Evolutionary conservation across 2,113 vertebrate genomes (phyloP).

Genomic region (human): DNA sequence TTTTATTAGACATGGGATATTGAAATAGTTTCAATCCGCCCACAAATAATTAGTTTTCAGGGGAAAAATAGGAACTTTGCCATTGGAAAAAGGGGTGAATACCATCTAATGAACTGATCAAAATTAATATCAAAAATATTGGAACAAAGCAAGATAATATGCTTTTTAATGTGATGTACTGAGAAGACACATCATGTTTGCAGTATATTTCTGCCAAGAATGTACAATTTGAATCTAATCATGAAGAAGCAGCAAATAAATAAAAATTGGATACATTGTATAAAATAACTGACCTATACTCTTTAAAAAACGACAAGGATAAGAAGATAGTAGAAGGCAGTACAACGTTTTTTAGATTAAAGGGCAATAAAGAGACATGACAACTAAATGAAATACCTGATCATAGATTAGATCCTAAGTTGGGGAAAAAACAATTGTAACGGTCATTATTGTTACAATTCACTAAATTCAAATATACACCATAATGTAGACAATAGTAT

Average conservation of each 20-base stretch:
- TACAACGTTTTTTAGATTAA: neutral
- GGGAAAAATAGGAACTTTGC: neutral
- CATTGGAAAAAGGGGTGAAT: neutral
- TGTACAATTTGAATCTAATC: neutral
- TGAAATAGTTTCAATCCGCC: neutral
- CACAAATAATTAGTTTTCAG: neutral
- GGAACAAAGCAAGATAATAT: neutral
- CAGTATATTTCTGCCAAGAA: neutral
- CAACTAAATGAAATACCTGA: neutral
- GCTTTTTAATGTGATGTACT: neutral
- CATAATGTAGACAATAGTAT: neutral
- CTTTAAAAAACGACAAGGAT: neutral
- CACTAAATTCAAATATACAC: neutral
- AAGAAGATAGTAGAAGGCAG: neutral
- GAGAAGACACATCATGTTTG: neutral
- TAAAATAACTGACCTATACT: neutral
- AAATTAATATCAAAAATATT: neutral
- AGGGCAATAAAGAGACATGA: neutral
- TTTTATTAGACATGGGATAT: neutral
- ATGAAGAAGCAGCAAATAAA: neutral
- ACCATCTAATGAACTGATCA: neutral
- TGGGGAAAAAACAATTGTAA: neutral
- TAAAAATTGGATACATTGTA: neutral
- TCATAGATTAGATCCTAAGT: neutral
- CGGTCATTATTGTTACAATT: neutral